Evolutionary conservation across 2,797 vertebrate species (phyloP), one percentile per base, ranked within the genome.

Genomic region (Heliangelus exortis): DNA sequence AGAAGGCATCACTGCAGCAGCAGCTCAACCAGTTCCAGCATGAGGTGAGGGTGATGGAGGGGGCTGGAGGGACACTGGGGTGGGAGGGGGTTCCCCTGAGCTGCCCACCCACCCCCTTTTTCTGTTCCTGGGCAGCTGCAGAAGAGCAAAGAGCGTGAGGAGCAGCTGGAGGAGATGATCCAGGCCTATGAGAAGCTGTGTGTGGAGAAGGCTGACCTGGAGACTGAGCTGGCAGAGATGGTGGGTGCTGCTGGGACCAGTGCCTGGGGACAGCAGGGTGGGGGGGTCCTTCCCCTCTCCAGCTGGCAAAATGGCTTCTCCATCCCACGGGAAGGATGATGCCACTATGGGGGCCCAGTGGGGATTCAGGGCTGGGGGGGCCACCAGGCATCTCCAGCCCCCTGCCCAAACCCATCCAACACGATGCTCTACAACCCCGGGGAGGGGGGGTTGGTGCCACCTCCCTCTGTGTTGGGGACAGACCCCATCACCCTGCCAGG

Each of bases 111-210:
- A 65, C 19, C 36, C 57, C 7, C 4, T 0, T 48, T 48, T 22
- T 6, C 6, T 7, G 39, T 39, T 11, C 25, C n/a, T 7, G n/a
- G 21, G 18, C 92, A 99, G 99, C 98, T 99, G 94, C 98, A 99
- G 98, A 99, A 99, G 97, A 98, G 98, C 89, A 99, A 99, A 91
- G 99, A 99, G 96, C 97, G 99, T 8, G 99, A 99, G 97, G 99
- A 99, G 96, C 99, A 99, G 98, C 98, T 99, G 94, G 99, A 99
- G 92, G 99, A 99, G 92, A 99, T 99, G 97, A 99, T 99, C 98
- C 98, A 99, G 96, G 99, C 99, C 57, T 99, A 99, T 3, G 99
- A 99, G 98, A 99, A 99, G 97, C 99, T 99, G 33, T 99, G 99
- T 36, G 98, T 99, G 97, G 99, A 99, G 98, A 99, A 99, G 96